Conservation (phyloP, 2,888 invertebrate genomes). For the Temnothorax ravouxi region DNA sequence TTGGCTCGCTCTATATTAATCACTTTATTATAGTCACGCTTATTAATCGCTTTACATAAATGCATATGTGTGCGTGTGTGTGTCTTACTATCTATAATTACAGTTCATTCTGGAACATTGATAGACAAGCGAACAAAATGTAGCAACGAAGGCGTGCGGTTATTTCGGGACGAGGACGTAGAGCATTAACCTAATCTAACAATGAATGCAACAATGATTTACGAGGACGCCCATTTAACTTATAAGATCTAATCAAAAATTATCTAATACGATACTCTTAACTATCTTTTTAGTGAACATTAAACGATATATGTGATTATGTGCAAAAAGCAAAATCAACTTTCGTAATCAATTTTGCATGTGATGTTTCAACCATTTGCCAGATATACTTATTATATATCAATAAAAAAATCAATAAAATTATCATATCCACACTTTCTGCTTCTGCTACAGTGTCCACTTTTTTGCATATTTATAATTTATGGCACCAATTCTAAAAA, state of each 20-base stretch:
- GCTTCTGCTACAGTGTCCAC: background rate
- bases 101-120: constrained; percentile 38
- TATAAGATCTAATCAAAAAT: background rate
- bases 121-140: constrained; percentile 68
- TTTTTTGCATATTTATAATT: background rate
- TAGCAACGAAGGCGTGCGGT: constrained; percentile 65
- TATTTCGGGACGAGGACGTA: constrained; percentile 74
- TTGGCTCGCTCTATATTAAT: background rate
- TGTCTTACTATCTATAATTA: background rate
- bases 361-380: background rate
- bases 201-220: background rate
- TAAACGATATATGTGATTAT: background rate
- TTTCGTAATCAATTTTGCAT: background rate
- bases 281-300: background rate
- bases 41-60: background rate
- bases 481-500: background rate
- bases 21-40: constrained; percentile 7
- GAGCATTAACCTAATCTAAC: constrained; percentile 71
- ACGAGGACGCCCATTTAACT: constrained; percentile 1
- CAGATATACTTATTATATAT: background rate
- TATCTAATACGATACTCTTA: background rate
- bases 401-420: background rate
- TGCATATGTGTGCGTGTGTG: background rate
- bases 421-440: background rate
- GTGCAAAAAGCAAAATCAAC: background rate